Base-by-base conservation (phyloP, 2,113 vertebrate genomes). In the Pteronura brasiliensis region DNA sequence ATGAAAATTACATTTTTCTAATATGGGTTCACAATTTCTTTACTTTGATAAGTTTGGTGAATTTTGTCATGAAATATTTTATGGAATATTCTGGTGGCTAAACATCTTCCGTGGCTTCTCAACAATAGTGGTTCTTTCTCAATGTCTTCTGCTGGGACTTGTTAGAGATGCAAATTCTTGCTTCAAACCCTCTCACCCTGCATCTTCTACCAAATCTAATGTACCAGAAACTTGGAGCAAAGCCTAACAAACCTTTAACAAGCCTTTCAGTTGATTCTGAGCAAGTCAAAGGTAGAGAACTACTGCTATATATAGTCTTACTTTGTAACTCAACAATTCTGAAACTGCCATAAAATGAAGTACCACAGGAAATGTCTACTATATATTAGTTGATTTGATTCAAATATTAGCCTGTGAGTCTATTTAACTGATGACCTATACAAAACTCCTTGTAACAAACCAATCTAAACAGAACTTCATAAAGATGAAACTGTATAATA, bases 371-470 rank as follows among this genome's bases (percentile, higher is more conserved):
- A 81, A 82, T 83, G 5, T 29, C 47, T 87, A 67, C 59, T 18
- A 39, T 11, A 74, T 77, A 90, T 87, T 52, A 67, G 63, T 34
- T 34, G 74, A 17, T 52, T 89, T 57, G 36, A 65, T 95, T 92
- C 80, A 90, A 71, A 57, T 86, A 27, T 10, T 74, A 61, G 15
- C 89, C 36, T 61, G 12, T 23, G 61, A 65, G 18, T 39, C 69
- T 80, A 0, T 69, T 63, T 18, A 80, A 20, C 11, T 55, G 42
- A 67, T 57, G 5, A 3, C 6, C 72, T 59, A 74, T 49, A 55
- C 4, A 90, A 91, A 88, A 23, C 11, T 76, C 39, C 0, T 47
- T 90, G 4, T 14, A 92, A 61, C 11, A 82, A 65, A 42, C 0
- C 18, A 88, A 34, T 52, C 42, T 88, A 79, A 82, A 91, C 3